Percentiles rank a stretch among this genome's conserved stretches.
These are phyloP conservation scores for Dromaius novaehollandiae DNA, from an alignment of 2,113 vertebrate species.

Conservation along the genomic window DNA sequence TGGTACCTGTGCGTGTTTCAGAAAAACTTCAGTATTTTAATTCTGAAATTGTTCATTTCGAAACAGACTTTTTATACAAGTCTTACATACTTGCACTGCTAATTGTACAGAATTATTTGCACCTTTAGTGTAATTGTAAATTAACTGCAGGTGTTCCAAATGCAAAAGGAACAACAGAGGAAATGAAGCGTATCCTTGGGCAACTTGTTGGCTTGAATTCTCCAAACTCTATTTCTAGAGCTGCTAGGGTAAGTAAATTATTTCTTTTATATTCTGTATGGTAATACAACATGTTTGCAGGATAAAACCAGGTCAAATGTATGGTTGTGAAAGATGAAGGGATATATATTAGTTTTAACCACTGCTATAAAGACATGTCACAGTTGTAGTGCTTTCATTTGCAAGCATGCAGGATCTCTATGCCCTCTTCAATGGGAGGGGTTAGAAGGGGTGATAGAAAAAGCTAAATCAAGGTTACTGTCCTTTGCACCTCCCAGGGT, in stretches of 20 bases:
- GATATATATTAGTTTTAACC: not conserved
- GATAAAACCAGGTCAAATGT: not conserved
- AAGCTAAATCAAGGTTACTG: no score
- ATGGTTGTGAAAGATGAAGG: not conserved
- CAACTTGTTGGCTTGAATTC: conserved; percentile 93
- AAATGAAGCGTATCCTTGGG: conserved; percentile 89
- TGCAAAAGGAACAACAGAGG: conserved; percentile 74
- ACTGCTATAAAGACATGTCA: not conserved
- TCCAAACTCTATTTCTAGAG: conserved; percentile 92
- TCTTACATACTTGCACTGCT: not conserved
- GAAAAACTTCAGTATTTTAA: not conserved
- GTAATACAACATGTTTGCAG: not conserved
- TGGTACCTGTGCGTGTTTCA: not conserved
- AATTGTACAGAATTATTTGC: not conserved
- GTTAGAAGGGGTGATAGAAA: not conserved
- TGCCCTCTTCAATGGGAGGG: not conserved
- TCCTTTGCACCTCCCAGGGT: not conserved
- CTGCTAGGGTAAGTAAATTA: conserved; percentile 85
- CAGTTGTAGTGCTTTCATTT: not conserved
- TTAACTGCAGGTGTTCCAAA: conserved; percentile 59
- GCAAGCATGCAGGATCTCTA: not conserved
- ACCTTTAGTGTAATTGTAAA: not conserved
- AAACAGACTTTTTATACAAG: not conserved
- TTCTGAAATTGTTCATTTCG: not conserved
- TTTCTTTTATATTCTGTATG: not conserved